These are phyloP conservation scores for Vulpes vulpes DNA, from an alignment of 2,113 vertebrate species.

Conservation along the genomic window DNA sequence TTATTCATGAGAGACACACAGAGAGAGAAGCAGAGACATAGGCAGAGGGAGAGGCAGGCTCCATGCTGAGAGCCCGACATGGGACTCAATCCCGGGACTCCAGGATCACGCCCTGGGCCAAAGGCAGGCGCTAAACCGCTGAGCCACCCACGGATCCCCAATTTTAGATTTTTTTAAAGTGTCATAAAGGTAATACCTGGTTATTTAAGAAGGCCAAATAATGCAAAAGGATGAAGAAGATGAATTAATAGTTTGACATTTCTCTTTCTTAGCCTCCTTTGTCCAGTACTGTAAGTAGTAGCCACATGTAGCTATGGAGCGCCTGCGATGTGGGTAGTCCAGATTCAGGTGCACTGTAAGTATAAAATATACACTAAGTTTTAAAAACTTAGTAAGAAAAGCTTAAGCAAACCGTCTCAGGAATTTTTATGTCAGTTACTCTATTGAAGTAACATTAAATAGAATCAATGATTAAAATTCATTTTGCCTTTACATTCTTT, in stretches of 20 bases:
- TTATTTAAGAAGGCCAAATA: neutral
- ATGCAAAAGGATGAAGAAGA: neutral
- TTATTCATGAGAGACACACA: too few relatives aligned
- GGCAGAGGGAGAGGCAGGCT: too few relatives aligned
- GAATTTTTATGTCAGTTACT: conserved; percentile 12
- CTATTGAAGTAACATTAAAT: conserved; percentile 11
- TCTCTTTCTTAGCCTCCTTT: neutral
- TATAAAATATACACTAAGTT: neutral
- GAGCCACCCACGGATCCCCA: too few relatives aligned
- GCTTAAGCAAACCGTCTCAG: neutral
- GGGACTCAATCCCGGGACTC: too few relatives aligned
- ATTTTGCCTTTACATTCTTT: conserved; percentile 12
- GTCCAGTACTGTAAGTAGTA: neutral
- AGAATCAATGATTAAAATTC: conserved; percentile 12
- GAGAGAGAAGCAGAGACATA: too few relatives aligned
- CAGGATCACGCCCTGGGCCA: too few relatives aligned
- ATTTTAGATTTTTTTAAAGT: neutral
- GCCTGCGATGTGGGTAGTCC: neutral
- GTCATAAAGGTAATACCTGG: neutral
- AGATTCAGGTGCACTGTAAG: neutral
- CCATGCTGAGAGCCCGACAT: too few relatives aligned
- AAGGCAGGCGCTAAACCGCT: too few relatives aligned
- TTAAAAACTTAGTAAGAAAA: neutral
- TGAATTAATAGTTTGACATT: neutral
- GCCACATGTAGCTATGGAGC: neutral